Evolutionary conservation across 2,113 vertebrate genomes (phyloP).

Genomic region (Bombycilla garrulus): DNA sequence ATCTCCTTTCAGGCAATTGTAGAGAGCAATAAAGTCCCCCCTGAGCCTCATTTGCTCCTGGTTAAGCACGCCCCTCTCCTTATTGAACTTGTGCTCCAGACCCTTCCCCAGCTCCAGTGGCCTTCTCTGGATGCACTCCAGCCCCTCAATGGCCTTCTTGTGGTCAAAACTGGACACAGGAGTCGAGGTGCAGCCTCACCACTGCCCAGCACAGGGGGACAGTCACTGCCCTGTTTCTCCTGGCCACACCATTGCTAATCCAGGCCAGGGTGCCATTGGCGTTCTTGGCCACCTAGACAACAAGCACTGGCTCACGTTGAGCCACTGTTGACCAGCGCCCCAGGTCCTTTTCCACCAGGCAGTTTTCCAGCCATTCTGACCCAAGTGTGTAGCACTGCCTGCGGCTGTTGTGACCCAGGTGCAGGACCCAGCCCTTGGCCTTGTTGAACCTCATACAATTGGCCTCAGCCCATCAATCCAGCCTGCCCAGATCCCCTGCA

Average conservation of each 20-base stretch:
- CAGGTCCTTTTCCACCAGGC: rapidly evolving
- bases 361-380: not conserved
- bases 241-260: not conserved
- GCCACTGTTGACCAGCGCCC: not conserved
- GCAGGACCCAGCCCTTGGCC: not conserved
- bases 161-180: rapidly evolving
- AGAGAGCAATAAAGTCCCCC: not conserved
- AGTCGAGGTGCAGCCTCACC: rapidly evolving
- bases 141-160: not conserved
- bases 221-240: rapidly evolving
- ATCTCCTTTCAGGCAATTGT: not conserved
- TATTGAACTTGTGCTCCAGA: not conserved
- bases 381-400: rapidly evolving
- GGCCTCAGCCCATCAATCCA: not conserved
- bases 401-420: not conserved
- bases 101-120: rapidly evolving
- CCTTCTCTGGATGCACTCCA: not conserved
- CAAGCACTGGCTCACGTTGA: not conserved
- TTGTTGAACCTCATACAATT: not conserved
- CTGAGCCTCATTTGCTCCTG: not conserved
- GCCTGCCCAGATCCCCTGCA: not conserved
- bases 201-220: rapidly evolving
- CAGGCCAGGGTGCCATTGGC: rapidly evolving
- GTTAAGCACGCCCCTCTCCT: not conserved
- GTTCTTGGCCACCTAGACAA: not conserved